Evolutionary conservation across 2,113 vertebrate species (phyloP), one percentile per base, ranked within the genome.

Genomic region (Ceuthmochares aereus): DNA sequence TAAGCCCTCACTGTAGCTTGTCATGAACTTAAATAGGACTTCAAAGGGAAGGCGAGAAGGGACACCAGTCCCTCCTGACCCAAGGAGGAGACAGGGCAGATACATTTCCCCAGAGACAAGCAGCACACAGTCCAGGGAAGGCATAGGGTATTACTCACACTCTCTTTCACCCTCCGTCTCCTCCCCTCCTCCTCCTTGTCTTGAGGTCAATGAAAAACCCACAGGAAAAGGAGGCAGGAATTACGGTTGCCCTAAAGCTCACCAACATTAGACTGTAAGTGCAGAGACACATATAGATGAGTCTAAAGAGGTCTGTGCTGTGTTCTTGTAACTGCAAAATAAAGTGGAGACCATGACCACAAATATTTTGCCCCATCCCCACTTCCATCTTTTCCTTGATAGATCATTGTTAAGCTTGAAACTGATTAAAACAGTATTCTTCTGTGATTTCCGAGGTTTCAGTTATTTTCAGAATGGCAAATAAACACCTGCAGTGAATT

Each of bases 21-120:
- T 93, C 90, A 92, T 62, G 77, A 91, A 67, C 96, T 69, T 97
- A 98, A 97, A 98, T 91, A 98, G 87, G 97, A 98, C 97, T 98
- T 98, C 97, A 98, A 98, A 98, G 98, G 96, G 81, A 93, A 97
- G 96, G 90, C 5, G 90, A 97, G 97, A 97, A 62, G 89, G 90
- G 89, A 91, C 17, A 7, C 82, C 90, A 80, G 91, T 81, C 84
- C 77, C 51, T 97, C 66, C 89, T 95, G 93, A 96, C 93, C 78
- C 84, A 96, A 97, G 97, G 90, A 97, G 91, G 90, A 93, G 89
- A 85, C 21, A 87, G 82, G 91, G 93, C 82, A 97, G 96, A 97
- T 97, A 91, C 75, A 93, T 93, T 98, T 97, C 94, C 87, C 60
- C 42, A 37, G 75, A 60, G 90, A 51, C 45, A 1, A 81, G 81